Evolutionary conservation across 2,797 vertebrate genomes (phyloP).

Genomic region (Nothura maculosa): DNA sequence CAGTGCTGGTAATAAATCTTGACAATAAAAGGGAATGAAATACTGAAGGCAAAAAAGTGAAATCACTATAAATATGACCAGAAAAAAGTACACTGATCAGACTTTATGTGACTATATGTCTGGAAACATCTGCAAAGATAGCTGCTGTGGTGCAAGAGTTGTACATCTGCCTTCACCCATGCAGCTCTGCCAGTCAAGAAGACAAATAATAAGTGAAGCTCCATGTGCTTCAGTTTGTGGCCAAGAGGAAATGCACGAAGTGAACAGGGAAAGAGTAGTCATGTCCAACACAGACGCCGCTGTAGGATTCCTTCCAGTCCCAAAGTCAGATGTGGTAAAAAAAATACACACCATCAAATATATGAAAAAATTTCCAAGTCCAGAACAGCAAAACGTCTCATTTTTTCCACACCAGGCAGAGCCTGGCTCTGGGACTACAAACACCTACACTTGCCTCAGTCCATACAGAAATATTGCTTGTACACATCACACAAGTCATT

Average conservation of each 20-base stretch:
- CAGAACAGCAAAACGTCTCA: neutral
- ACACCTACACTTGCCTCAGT: conserved; percentile 1
- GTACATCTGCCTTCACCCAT: conserved; percentile 9
- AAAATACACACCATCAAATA: neutral
- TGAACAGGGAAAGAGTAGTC: neutral
- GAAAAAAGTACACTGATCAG: conserved; percentile 37
- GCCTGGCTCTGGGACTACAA: neutral
- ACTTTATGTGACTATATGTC: neutral
- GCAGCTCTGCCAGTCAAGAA: neutral
- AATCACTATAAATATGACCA: conserved; percentile 64
- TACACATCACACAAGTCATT: neutral
- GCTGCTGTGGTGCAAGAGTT: neutral
- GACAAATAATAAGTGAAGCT: conserved; percentile 5
- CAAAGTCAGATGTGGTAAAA: neutral
- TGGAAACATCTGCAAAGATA: conserved; percentile 11
- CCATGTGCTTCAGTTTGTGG: neutral
- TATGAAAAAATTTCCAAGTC: neutral
- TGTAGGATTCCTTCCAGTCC: neutral
- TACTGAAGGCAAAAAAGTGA: conserved; percentile 59
- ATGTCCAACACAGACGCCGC: neutral
- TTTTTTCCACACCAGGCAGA: neutral
- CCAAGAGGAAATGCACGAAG: neutral
- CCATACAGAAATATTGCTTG: neutral
- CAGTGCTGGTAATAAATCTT: conserved; percentile 56
- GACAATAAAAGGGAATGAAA: conserved; percentile 58